Conservation (phyloP, 2,888 invertebrate genomes). For the Emesis russula region DNA sequence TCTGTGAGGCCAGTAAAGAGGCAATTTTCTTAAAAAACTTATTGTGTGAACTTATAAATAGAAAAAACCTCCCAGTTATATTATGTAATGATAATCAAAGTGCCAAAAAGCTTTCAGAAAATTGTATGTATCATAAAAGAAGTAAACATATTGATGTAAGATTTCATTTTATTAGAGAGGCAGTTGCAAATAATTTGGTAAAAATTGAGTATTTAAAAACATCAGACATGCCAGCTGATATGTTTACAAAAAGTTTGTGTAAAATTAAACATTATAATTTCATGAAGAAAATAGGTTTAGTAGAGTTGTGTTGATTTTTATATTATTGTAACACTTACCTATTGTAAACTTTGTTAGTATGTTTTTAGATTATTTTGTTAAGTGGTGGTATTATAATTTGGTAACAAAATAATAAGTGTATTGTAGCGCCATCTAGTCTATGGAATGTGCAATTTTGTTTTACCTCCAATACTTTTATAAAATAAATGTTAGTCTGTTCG, state of each 20-base stretch:
- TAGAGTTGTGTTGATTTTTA: neutral
- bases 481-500: too few relatives aligned
- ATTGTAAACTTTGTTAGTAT: neutral
- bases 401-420: neutral
- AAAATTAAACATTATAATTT: slow-evolving; percentile 37
- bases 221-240: slow-evolving; percentile 45
- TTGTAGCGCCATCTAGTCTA: neutral
- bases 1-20: slow-evolving; percentile 58
- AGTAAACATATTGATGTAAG: slow-evolving; percentile 62
- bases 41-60: slow-evolving; percentile 39
- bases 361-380: slow-evolving; percentile 13
- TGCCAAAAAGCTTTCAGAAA: slow-evolving; percentile 55
- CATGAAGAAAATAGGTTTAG: slow-evolving; percentile 16
- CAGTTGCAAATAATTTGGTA: slow-evolving; percentile 50
- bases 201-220: slow-evolving; percentile 45
- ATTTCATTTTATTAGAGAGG: slow-evolving; percentile 53
- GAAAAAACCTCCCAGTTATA: slow-evolving; percentile 50
- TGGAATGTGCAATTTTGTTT: too few relatives aligned
- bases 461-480: too few relatives aligned
- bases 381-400: slow-evolving; percentile 20
- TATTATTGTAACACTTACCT: neutral
- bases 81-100: slow-evolving; percentile 70
- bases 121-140: slow-evolving; percentile 56
- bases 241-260: slow-evolving; percentile 49
- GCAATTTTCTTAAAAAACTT: slow-evolving; percentile 53